Conservation (phyloP, 2,113 vertebrate species). For the Tauraco erythrolophus region DNA sequence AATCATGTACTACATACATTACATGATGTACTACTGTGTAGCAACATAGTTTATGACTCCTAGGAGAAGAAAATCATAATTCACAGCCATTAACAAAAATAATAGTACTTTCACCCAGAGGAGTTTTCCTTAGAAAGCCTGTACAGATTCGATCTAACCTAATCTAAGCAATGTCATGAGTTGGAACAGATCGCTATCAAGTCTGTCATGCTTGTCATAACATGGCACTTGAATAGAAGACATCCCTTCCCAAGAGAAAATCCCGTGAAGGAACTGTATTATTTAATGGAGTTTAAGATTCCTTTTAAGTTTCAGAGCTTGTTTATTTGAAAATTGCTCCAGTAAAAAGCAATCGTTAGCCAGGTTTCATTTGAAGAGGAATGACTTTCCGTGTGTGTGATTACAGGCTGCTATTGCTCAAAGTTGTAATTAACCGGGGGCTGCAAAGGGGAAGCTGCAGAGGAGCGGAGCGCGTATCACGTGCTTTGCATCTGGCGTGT, state of each 20-base stretch:
- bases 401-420: background rate
- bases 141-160: constrained; percentile 67
- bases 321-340: constrained; percentile 65
- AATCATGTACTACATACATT: constrained; percentile 49
- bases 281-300: constrained; percentile 76
- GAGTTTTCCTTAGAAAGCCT: constrained; percentile 60
- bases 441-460: background rate
- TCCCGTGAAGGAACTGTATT: constrained; percentile 65
- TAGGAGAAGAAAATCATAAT: constrained; percentile 71
- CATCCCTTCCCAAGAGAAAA: constrained; percentile 77
- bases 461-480: background rate
- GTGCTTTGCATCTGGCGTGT: background rate
- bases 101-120: constrained; percentile 65
- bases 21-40: constrained; percentile 49
- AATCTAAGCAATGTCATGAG: constrained; percentile 80
- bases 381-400: background rate
- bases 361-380: constrained; percentile 45
- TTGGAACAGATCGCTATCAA: constrained; percentile 80
- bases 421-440: constrained; percentile 37
- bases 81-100: constrained; percentile 75
- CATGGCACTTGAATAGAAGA: constrained; percentile 76
- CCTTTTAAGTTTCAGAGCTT: constrained; percentile 65
- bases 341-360: constrained; percentile 19
- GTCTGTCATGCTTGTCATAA: constrained; percentile 83
- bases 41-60: constrained; percentile 49